Conservation (phyloP, 2,113 vertebrate genomes). For the Macheiramphus alcinus region DNA sequence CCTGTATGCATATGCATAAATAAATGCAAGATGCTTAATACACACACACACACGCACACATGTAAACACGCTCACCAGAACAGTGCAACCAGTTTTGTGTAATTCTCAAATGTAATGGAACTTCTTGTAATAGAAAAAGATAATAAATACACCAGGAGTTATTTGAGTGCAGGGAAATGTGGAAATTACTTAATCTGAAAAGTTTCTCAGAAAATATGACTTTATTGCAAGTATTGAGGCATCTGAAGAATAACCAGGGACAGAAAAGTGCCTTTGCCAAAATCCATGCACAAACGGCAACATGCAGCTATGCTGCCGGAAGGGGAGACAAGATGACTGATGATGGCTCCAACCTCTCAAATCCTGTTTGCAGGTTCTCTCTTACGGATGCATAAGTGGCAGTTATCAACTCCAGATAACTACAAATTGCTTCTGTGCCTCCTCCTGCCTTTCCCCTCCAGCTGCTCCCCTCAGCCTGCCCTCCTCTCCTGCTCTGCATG, state of each 20-base stretch:
- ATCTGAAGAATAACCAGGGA: neutral
- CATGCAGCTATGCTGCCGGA: neutral
- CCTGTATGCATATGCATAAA: fast-evolving
- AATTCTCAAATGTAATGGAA: neutral
- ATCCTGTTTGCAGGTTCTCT: neutral
- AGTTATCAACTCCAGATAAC: neutral
- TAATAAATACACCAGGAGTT: neutral
- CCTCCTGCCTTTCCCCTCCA: neutral
- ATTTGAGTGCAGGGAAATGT: neutral
- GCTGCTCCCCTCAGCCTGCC: neutral
- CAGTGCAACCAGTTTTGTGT: neutral
- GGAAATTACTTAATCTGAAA: neutral
- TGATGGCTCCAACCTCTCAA: neutral
- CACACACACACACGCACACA: neutral
- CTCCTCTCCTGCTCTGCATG: neutral
- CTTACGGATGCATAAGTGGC: neutral
- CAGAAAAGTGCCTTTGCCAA: neutral
- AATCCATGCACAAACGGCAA: neutral
- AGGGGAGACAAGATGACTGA: neutral
- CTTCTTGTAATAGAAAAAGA: neutral
- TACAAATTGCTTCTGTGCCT: neutral
- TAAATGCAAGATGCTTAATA: neutral
- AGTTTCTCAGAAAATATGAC: neutral
- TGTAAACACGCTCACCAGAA: neutral
- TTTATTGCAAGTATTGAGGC: neutral